phyloP scores from a whole-genome alignment of 2,113 vertebrate species.

The Rhineura floridana region DNA sequence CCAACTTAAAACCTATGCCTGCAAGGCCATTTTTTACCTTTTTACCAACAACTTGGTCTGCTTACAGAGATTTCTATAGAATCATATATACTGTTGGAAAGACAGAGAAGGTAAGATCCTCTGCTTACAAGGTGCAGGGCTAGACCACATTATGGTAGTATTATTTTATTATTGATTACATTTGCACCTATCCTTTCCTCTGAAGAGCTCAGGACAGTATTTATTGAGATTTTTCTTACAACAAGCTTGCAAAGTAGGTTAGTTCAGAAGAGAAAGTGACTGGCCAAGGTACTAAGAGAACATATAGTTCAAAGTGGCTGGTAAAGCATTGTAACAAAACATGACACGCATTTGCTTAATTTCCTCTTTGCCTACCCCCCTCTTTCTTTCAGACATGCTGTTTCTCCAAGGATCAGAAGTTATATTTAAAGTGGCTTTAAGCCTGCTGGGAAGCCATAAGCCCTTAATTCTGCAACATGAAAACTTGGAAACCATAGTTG shows the following conservation, averaged over 20 bases:
- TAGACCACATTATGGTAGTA: not conserved
- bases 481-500: conserved; percentile 92
- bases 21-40: too few relatives aligned
- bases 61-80: not conserved
- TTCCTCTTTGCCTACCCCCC: conserved; percentile 35
- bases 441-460: conserved; percentile 92
- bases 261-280: not conserved
- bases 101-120: not conserved
- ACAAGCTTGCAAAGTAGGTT: not conserved
- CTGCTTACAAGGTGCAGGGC: not conserved
- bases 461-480: conserved; percentile 94
- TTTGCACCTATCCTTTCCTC: not conserved
- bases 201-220: not conserved
- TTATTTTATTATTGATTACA: not conserved
- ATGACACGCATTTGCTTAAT: conserved; percentile 8
- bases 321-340: not conserved
- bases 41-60: not conserved
- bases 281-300: not conserved
- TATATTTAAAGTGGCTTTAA: conserved; percentile 94
- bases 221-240: too few relatives aligned
- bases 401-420: conserved; percentile 94
- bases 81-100: not conserved
- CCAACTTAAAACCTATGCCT: too few relatives aligned
- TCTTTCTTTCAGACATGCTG: conserved; percentile 86
- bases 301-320: too few relatives aligned